Evolutionary conservation across 1,140 invertebrate species (phyloP).

Genomic region (Limonius californicus): DNA sequence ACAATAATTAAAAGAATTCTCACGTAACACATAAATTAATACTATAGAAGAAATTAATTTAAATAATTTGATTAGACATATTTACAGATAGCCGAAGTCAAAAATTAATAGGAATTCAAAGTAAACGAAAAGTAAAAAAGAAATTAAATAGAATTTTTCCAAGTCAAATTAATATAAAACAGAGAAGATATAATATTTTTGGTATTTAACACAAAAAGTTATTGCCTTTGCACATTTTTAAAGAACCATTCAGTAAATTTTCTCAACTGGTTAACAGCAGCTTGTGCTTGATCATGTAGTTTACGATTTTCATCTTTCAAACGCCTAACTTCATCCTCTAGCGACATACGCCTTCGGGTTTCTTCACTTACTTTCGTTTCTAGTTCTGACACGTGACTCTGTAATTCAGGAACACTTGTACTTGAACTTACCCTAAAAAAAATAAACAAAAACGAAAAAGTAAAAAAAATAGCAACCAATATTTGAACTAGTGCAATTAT

Average conservation of each 20-base stretch:
- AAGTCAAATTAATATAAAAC: too few relatives aligned
- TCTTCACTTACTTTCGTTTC: slow-evolving; percentile 62
- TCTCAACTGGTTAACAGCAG: slow-evolving; percentile 81
- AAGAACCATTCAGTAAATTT: slow-evolving; percentile 94
- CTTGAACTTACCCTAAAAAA: slow-evolving; percentile 39
- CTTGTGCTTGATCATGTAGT: slow-evolving; percentile 82
- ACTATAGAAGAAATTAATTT: background rate
- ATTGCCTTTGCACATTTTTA: slow-evolving; percentile 76
- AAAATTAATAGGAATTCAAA: too few relatives aligned
- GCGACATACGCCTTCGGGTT: slow-evolving; percentile 56
- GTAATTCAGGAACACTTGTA: slow-evolving; percentile 55
- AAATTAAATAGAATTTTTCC: too few relatives aligned
- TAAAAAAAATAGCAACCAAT: background rate
- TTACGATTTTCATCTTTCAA: slow-evolving; percentile 81
- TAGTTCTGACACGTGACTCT: slow-evolving; percentile 60
- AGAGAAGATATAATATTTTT: too few relatives aligned
- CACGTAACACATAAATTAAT: slow-evolving; percentile 1
- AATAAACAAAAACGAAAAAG: background rate
- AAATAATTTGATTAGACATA: background rate
- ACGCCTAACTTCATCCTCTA: slow-evolving; percentile 71
- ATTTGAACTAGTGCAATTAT: background rate
- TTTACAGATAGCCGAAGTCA: too few relatives aligned
- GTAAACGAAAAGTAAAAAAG: too few relatives aligned
- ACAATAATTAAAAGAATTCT: background rate
- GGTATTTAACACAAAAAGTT: slow-evolving; percentile 19